Conservation (phyloP, 2,113 vertebrate genomes). For the Baryphthengus martii region DNA sequence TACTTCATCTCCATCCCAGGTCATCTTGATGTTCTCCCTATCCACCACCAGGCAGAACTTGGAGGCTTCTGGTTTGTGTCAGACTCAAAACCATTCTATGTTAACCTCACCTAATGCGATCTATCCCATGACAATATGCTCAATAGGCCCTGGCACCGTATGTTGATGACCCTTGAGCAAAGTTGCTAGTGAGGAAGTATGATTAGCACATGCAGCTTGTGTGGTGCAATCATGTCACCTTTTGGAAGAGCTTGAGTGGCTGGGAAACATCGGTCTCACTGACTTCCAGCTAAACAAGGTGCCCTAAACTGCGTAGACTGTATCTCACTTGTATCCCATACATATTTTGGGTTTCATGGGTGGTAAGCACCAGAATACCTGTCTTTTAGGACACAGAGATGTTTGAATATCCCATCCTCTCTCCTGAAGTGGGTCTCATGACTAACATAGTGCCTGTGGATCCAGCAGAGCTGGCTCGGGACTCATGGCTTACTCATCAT, state of each 20-base stretch:
- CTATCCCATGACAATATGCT: background rate
- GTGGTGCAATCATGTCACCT: fast-evolving
- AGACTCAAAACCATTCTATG: background rate
- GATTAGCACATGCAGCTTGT: background rate
- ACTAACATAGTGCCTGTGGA: background rate
- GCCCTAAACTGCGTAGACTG: background rate
- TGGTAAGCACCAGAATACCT: background rate
- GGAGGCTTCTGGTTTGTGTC: background rate
- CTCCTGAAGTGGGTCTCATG: background rate
- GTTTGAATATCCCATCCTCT: background rate
- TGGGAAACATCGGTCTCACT: background rate
- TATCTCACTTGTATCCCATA: background rate
- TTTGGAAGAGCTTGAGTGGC: background rate
- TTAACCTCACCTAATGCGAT: background rate
- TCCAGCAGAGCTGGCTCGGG: background rate
- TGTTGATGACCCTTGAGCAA: background rate
- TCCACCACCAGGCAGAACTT: background rate
- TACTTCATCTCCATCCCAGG: background rate
- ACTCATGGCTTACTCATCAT: background rate
- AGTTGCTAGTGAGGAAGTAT: fast-evolving
- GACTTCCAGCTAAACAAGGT: background rate
- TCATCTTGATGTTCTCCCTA: background rate
- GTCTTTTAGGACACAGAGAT: background rate
- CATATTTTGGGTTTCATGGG: background rate
- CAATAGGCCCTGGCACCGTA: background rate